Evolutionary conservation across 2,113 vertebrate genomes (phyloP).

Genomic region (Notechis scutatus): DNA sequence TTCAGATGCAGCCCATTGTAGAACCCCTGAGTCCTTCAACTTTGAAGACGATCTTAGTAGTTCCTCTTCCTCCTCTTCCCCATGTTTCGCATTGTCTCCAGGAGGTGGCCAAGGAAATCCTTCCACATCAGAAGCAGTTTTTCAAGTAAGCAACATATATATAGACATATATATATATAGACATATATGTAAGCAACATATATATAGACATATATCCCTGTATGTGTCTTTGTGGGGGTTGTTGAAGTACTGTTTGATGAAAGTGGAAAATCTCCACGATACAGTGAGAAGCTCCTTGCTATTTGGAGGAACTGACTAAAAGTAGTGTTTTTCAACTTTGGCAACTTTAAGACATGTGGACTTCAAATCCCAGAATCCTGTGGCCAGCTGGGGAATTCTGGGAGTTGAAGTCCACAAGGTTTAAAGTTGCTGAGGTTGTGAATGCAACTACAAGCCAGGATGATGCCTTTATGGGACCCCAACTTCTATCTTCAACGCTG

Average conservation of each 20-base stretch:
- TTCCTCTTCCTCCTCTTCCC: slow-evolving; percentile 67
- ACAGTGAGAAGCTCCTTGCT: not conserved
- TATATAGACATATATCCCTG: not conserved
- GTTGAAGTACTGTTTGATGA: too few species aligned
- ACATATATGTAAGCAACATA: slow-evolving; percentile 43
- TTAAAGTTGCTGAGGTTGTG: not conserved
- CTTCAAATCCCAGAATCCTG: too few species aligned
- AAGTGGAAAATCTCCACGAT: not conserved
- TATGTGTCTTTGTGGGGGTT: not conserved
- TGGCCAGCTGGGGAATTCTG: not conserved
- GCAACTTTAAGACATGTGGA: not conserved
- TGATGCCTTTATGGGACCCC: not conserved
- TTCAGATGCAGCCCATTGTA: slow-evolving; percentile 58
- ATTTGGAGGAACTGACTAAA: not conserved
- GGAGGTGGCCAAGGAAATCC: slow-evolving; percentile 64
- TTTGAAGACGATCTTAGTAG: slow-evolving; percentile 79
- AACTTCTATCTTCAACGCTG: not conserved
- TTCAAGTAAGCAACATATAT: slow-evolving; percentile 65
- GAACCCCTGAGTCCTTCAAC: slow-evolving; percentile 65
- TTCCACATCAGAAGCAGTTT: slow-evolving; percentile 51
- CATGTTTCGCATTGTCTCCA: slow-evolving; percentile 65
- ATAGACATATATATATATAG: not conserved
- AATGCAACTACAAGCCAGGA: not conserved
- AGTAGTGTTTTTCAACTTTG: not conserved
- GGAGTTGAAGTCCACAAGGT: not conserved